phyloP scores from a whole-genome alignment of 2,113 vertebrate genomes.

The Microcebus ravelobensis region DNA sequence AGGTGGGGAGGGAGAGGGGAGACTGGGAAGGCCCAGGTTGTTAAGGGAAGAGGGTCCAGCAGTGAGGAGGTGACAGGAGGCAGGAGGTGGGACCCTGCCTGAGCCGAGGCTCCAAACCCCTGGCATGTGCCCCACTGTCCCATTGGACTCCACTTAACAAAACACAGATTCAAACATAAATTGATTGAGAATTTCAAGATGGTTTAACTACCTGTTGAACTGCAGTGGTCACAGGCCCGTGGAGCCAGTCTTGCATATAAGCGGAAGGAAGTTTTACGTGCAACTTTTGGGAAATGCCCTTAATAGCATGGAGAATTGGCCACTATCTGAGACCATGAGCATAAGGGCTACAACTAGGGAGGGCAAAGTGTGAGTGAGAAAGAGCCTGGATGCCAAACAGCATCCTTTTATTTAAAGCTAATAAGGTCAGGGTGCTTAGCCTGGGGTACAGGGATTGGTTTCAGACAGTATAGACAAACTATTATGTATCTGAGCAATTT shows the following conservation, averaged over 20 bases:
- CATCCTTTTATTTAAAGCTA: neutral
- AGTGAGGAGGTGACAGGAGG: neutral
- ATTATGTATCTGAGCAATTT: neutral
- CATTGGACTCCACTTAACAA: neutral
- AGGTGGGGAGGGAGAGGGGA: neutral
- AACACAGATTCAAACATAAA: conserved; percentile 4
- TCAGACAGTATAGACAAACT: neutral
- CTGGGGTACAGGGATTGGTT: neutral
- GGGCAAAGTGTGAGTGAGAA: neutral
- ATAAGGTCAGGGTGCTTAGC: neutral
- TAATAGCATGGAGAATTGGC: neutral
- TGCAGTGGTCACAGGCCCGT: rapidly evolving
- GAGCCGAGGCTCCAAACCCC: neutral
- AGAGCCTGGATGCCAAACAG: neutral
- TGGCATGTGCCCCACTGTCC: neutral
- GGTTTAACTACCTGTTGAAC: neutral
- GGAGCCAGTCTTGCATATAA: neutral
- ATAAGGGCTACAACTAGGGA: neutral
- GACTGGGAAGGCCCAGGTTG: neutral
- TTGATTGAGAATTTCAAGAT: neutral
- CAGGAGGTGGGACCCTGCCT: neutral
- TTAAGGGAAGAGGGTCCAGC: neutral
- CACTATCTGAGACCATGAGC: neutral
- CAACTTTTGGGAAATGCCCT: neutral
- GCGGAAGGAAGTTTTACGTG: neutral